Evolutionary conservation across 1,140 invertebrate genomes (phyloP), one percentile per base, ranked within the genome.

Genomic region (Zaprionus tsacasi): DNA sequence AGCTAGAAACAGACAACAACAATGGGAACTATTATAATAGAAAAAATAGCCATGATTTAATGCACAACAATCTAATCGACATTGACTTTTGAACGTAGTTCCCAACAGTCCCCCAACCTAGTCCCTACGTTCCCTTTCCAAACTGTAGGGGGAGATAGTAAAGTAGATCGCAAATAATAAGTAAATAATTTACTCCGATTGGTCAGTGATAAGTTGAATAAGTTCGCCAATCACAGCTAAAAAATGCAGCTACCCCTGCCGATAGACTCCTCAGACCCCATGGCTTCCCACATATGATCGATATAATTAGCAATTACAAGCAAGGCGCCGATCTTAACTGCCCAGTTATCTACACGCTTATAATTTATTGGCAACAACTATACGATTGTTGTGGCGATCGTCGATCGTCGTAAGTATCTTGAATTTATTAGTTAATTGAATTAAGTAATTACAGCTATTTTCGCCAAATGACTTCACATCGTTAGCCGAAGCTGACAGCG

Each of bases 401-500:
- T 30, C n/a, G 48, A 30, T 30, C 15, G 25, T 30, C 15, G 25
- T 59, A 57, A 75, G 45, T 76, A 71, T 66, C 74, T 67, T 85
- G 81, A 79, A 83, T 82, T 79, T 79, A 76, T 82, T 70, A 75
- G 72, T 75, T 82, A 81, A 81, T 77, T 82, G 80, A 73, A 67
- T 82, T 82, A 82, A 83, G 78, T 85, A 80, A 83, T 83, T 83
- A 74, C 58, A 58, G 78, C 81, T 83, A 83, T 83, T 85, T 83
- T 73, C 17, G 67, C 65, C 61, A 54, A 74, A 67, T 85, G 81
- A 85, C 79, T 83, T 82, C 80, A 82, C 69, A 48, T 60, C 52
- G 36, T 13, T 17, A 38, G 27, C 67, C 68, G 59, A 54, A 15
- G 40, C 40, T 15, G 40, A 45, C 40, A 45, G 40, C 59, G 8